Evolutionary conservation across 2,888 invertebrate genomes (phyloP), one percentile per base, ranked within the genome.

Genomic region (Ophion costatus): DNA sequence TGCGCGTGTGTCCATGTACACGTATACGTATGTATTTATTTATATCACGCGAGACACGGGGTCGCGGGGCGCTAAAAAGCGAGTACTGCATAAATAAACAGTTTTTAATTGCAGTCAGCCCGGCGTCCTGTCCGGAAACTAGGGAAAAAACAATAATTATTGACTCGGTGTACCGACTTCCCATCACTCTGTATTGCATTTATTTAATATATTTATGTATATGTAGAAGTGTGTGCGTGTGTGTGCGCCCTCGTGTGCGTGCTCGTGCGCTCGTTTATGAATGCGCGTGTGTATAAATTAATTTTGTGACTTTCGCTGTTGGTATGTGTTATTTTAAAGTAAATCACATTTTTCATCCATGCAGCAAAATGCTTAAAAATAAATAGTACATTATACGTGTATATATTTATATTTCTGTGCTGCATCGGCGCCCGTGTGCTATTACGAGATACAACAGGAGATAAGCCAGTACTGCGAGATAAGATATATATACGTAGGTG

Each of bases 31-130:
- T 51, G 17, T 51, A 51, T 51, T 51, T 51, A 51, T 51, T 51
- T 51, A 51, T 74, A n/a, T 24, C 57, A 22, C 42, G 70, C 42
- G 75, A 66, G 51, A 63, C 20, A 33, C 64, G 59, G 82, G 70
- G 71, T 77, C 71, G 77, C 73, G 64, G 90, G 90, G 91, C 91
- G 91, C 91, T 92, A 93, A 93, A 93, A 93, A 93, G 92, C 91
- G 91, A 90, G 87, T 88, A 87, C 90, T 93, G 93, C 93, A 93
- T 93, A 93, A 93, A 93, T 93, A 93, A 93, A 93, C 93, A 93
- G 92, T 93, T 93, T 93, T 93, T 93, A 93, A 93, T 93, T 93
- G 93, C 93, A 91, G 90, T 90, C 91, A 90, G 91, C 90, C 42
- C 91, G 92, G 90, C 59, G 82, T 75, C 75, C 67, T 59, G 80